Evolutionary conservation across 2,888 invertebrate species (phyloP).

Genomic region (Leptogaster cylindrica): DNA sequence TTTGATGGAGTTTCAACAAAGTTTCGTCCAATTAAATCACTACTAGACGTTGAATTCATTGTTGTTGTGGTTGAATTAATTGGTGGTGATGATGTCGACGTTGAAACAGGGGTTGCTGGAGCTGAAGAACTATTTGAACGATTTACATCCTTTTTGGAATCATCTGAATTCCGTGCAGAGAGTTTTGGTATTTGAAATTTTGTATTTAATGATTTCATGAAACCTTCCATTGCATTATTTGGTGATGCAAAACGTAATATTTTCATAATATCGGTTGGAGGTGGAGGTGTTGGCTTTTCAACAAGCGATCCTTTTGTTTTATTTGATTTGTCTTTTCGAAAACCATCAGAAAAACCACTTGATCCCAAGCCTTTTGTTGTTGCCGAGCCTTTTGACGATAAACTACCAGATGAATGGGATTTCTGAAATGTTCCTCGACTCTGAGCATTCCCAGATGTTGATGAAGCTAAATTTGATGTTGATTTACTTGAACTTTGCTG

Average conservation of each 20-base stretch:
- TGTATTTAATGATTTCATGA: slow-evolving; percentile 78
- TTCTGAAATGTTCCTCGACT: slow-evolving; percentile 59
- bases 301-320: background rate
- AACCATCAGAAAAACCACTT: slow-evolving; percentile 35
- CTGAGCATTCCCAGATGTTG: slow-evolving; percentile 41
- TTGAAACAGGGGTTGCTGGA: background rate
- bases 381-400: slow-evolving; percentile 53
- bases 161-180: slow-evolving; percentile 64
- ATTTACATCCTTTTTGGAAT: slow-evolving; percentile 43
- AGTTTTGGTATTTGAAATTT: slow-evolving; percentile 89
- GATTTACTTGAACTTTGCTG: slow-evolving; percentile 36
- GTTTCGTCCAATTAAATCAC: background rate
- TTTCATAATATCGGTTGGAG: slow-evolving; percentile 59
- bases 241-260: slow-evolving; percentile 67
- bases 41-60: background rate
- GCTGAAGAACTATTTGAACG: slow-evolving; percentile 14
- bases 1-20: slow-evolving; percentile 37
- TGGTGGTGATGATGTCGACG: slow-evolving; percentile 11
- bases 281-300: slow-evolving; percentile 17
- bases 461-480: slow-evolving; percentile 1
- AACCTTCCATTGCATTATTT: slow-evolving; percentile 73
- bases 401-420: slow-evolving; percentile 59
- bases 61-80: background rate
- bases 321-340: slow-evolving; percentile 43
- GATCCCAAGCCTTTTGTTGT: slow-evolving; percentile 59